Evolutionary conservation across 2,888 invertebrate species (phyloP).

Genomic region (Caradrina clavipalpis): DNA sequence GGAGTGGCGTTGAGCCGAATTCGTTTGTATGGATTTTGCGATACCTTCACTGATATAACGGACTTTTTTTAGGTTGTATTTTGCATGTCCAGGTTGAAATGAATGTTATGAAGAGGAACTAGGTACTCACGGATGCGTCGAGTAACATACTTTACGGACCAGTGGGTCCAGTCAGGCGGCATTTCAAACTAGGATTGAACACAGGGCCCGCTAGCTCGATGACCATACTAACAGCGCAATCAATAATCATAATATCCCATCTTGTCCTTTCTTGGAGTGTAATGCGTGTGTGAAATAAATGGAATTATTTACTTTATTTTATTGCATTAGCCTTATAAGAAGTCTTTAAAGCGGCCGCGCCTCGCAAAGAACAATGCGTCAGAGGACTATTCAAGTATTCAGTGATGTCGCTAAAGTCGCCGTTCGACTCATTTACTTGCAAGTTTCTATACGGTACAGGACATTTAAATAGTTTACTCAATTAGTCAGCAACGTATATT

Average conservation of each 20-base stretch:
- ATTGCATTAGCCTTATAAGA: slow-evolving; percentile 42
- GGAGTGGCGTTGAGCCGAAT: slow-evolving; percentile 64
- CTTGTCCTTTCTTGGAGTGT: slow-evolving; percentile 49
- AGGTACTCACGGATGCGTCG: slow-evolving; percentile 72
- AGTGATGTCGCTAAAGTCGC: slow-evolving; percentile 31
- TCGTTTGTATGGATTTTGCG: slow-evolving; percentile 56
- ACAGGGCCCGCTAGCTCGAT: slow-evolving; percentile 63
- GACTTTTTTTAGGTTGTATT: slow-evolving; percentile 54
- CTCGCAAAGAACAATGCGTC: slow-evolving; percentile 34
- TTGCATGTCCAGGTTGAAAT: slow-evolving; percentile 27
- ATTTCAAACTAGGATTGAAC: slow-evolving; percentile 76
- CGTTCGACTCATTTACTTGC: slow-evolving; percentile 20
- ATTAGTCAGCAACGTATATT: not conserved
- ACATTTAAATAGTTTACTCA: slow-evolving; percentile 9
- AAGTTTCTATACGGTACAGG: not conserved
- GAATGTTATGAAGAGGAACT: slow-evolving; percentile 66
- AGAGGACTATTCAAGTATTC: slow-evolving; percentile 38
- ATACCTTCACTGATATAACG: slow-evolving; percentile 63
- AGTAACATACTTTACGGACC: slow-evolving; percentile 76
- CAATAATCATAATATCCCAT: slow-evolving; percentile 63
- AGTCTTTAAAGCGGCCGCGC: slow-evolving; percentile 31
- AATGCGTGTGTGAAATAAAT: slow-evolving; percentile 36
- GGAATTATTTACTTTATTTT: slow-evolving; percentile 44
- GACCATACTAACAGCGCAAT: slow-evolving; percentile 54
- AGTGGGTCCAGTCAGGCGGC: slow-evolving; percentile 76